Base-by-base conservation (phyloP, 2,113 vertebrate species). In the Fukomys damarensis region DNA sequence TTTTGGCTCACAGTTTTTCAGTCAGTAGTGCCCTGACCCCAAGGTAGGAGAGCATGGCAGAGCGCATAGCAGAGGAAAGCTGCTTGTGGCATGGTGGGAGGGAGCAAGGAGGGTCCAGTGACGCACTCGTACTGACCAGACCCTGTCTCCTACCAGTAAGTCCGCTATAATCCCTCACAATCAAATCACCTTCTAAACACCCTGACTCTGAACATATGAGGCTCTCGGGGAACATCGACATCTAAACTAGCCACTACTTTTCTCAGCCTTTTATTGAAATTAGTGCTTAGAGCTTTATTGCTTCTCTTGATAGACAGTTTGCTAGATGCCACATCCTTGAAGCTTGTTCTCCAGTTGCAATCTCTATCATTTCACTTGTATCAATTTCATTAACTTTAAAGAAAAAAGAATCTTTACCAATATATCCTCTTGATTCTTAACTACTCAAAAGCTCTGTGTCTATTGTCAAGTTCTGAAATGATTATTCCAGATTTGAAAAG, bases 401-500 rank as follows among this genome's bases (percentile, higher is more conserved):
- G 43, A 58, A 58, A 68, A 79, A 59, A n/a, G n/a, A 65, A 22
- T 43, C 24, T 58, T 41, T 14, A 74, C 13, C 49, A 20, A 61
- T 70, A 89, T 46, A 61, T 70, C 85, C 38, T 92, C 12, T 83
- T 58, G n/a, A 5, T 41, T 82, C 49, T 81, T 32, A 85, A 85
- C n/a, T n/a, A 80, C 43, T 82, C 19, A 12, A 86, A 68, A 86
- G 35, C 20, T 70, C 14, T 41, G 4, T 68, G 58, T 70, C 19
- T 38, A 63, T 4, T 61, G 41, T 56, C 30, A 86, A 72, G 41
- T 76, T 81, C 6, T 76, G 22, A 59, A 89, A 68, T 81, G 30
- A 92, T 76, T 77, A 92, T 28, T 63, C 11, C 52, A 96, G 35
- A n/a, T 63, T 79, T 93, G 74, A 22, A 89, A 61, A 76, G 88